A percentile compares a stretch with the other conserved stretches of the same genome.
phyloP scores from a whole-genome alignment of 2,797 vertebrate genomes.

The Artibeus jamaicensis region DNA sequence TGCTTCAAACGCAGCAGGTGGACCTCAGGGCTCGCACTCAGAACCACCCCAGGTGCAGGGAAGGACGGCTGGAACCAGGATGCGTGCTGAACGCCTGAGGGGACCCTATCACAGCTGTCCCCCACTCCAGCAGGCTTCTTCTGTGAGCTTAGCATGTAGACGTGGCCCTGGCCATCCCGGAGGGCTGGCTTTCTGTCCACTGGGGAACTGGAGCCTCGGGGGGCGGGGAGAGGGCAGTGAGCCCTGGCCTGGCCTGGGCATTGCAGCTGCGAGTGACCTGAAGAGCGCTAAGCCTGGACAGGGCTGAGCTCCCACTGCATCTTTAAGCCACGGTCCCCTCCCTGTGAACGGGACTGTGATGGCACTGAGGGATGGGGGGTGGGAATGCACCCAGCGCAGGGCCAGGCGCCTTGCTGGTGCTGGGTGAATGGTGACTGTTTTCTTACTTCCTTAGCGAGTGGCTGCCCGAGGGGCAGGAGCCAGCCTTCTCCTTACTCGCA shows the following conservation, averaged over 20 bases:
- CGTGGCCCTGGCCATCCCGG: no score
- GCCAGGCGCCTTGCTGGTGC: not conserved
- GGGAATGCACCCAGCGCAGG: not conserved
- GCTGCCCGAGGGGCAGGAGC: not conserved
- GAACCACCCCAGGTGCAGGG: no score
- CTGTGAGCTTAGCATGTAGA: not conserved
- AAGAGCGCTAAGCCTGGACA: not conserved
- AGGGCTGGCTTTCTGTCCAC: not conserved
- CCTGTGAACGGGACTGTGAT: not conserved
- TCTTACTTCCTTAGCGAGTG: not conserved
- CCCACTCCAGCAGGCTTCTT: not conserved
- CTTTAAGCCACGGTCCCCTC: not conserved
- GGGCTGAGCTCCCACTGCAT: not conserved
- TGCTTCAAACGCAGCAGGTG: not conserved
- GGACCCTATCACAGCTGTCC: fast-evolving
- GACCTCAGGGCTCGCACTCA: not conserved
- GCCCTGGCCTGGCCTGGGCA: not conserved
- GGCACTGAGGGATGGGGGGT: not conserved
- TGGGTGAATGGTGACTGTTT: not conserved
- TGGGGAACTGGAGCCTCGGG: not conserved
- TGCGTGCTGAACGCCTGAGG: not conserved
- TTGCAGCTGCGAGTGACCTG: not conserved
- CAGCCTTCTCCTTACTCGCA: not conserved
- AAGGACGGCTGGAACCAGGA: not conserved
- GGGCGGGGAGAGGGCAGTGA: no score